These are phyloP conservation scores for Drosophila arawakana DNA, from an alignment of 1,140 invertebrate species.

Conservation along the genomic window DNA sequence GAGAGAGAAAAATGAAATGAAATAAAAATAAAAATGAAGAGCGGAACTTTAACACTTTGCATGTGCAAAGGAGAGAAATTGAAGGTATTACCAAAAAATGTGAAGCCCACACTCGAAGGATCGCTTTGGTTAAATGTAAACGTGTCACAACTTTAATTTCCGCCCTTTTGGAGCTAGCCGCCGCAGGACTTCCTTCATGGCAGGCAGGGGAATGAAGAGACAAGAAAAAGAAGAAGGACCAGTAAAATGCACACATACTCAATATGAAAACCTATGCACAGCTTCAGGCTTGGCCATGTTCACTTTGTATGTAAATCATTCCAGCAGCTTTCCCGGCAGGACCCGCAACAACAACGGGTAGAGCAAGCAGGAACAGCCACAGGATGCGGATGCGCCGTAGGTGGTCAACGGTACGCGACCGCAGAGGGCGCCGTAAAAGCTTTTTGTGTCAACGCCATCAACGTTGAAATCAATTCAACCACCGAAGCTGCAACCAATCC, in stretches of 20 bases:
- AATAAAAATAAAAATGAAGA: constrained; percentile 38
- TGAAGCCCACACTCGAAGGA: constrained; percentile 45
- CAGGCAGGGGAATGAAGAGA: not conserved
- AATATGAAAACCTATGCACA: constrained; percentile 9
- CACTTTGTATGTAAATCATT: constrained; percentile 83
- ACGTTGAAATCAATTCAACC: constrained; percentile 83
- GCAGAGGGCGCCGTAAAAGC: constrained; percentile 81
- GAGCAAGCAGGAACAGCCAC: constrained; percentile 40
- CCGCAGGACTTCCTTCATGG: constrained; percentile 51
- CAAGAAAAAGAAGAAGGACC: constrained; percentile 29
- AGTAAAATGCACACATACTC: constrained; percentile 44
- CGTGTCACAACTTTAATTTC: constrained; percentile 82
- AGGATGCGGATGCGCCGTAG: constrained; percentile 76
- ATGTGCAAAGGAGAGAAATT: constrained; percentile 46
- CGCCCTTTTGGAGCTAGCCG: constrained; percentile 60
- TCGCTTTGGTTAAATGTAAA: constrained; percentile 72
- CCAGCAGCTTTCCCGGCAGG: constrained; percentile 41
- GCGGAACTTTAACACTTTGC: constrained; percentile 52
- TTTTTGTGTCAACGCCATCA: constrained; percentile 84
- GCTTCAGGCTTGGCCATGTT: constrained; percentile 62
- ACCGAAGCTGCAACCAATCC: constrained; percentile 50
- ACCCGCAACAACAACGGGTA: constrained; percentile 51
- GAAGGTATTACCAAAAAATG: constrained; percentile 54
- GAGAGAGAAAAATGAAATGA: not conserved
- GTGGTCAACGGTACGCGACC: constrained; percentile 79